phyloP scores from a whole-genome alignment of 92 coral and sea anemone genomes.

The Pocillopora meandrina region DNA sequence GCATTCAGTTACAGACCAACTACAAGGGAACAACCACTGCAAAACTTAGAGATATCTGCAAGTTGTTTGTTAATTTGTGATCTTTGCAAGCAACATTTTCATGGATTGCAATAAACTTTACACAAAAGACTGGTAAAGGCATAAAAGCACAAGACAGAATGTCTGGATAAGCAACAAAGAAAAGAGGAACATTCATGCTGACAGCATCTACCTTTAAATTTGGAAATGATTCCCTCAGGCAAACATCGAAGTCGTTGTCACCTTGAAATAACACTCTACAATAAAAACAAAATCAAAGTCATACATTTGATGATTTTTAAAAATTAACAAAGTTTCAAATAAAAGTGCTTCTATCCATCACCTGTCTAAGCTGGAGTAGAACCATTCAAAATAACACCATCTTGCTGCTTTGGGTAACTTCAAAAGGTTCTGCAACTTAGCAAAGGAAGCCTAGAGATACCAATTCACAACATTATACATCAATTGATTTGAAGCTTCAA shows the following conservation, averaged over 20 bases:
- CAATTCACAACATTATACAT: background rate
- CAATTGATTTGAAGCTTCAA: no score
- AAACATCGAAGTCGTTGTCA: conserved; percentile 93
- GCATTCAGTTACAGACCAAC: no score
- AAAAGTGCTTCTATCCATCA: conserved; percentile 6
- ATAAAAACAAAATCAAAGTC: background rate
- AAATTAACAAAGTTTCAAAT: background rate
- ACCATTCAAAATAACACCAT: conserved; percentile 99
- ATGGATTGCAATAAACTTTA: no score
- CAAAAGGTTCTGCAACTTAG: conserved; percentile 86
- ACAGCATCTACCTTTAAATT: conserved; percentile 72
- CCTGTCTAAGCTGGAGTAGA: conserved; percentile 94
- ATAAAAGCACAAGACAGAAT: no score
- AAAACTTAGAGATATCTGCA: no score
- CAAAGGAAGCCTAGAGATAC: conserved; percentile 56
- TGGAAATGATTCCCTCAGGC: conserved; percentile 91
- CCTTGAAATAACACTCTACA: conserved; percentile 89
- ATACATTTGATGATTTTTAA: background rate
- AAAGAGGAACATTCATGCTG: background rate
- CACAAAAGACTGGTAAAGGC: no score
- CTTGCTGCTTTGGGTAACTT: conserved; percentile 96
- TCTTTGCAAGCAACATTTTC: no score
- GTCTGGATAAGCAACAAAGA: background rate
- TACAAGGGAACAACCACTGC: no score
- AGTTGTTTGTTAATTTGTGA: no score